Conservation (phyloP, 2,888 invertebrate genomes). For the Danaus chrysippus region DNA sequence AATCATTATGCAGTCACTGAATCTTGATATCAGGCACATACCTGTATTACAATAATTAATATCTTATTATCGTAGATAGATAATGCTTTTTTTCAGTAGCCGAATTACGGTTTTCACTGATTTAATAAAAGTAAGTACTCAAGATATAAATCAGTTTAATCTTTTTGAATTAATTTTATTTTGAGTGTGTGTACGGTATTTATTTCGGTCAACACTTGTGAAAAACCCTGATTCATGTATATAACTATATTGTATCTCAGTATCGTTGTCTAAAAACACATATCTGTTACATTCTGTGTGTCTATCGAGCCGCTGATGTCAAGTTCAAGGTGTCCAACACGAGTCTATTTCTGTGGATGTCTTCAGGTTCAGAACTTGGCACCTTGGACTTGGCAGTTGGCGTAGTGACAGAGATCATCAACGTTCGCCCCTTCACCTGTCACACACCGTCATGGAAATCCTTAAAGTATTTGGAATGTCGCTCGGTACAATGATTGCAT, state of each 20-base stretch:
- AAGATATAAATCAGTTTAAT: too few relatives aligned
- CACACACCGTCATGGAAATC: slow-evolving; percentile 20
- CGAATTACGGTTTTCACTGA: too few relatives aligned
- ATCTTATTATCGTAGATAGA: too few relatives aligned
- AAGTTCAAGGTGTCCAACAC: slow-evolving; percentile 27
- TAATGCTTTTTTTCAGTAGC: too few relatives aligned
- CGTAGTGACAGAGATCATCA: slow-evolving; percentile 17
- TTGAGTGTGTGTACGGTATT: too few relatives aligned
- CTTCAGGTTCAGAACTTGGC: slow-evolving; percentile 16
- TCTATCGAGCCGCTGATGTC: neutral
- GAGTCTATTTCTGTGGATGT: slow-evolving; percentile 34
- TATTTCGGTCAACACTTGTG: too few relatives aligned
- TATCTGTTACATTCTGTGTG: neutral
- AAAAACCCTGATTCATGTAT: too few relatives aligned
- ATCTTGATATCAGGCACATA: neutral
- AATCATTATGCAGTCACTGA: slow-evolving; percentile 13
- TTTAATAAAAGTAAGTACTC: too few relatives aligned
- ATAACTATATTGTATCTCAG: too few relatives aligned
- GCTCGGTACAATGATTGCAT: neutral
- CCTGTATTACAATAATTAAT: too few relatives aligned
- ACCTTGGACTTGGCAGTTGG: slow-evolving; percentile 12
- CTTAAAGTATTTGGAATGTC: slow-evolving; percentile 6
- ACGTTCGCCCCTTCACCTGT: slow-evolving; percentile 18
- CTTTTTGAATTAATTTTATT: too few relatives aligned
- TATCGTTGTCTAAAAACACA: too few relatives aligned